A percentile compares a stretch with the other conserved stretches of the same genome.
These are phyloP conservation scores for Oxystoma pomonae DNA, from an alignment of 2,888 invertebrate species.

Conservation along the genomic window DNA sequence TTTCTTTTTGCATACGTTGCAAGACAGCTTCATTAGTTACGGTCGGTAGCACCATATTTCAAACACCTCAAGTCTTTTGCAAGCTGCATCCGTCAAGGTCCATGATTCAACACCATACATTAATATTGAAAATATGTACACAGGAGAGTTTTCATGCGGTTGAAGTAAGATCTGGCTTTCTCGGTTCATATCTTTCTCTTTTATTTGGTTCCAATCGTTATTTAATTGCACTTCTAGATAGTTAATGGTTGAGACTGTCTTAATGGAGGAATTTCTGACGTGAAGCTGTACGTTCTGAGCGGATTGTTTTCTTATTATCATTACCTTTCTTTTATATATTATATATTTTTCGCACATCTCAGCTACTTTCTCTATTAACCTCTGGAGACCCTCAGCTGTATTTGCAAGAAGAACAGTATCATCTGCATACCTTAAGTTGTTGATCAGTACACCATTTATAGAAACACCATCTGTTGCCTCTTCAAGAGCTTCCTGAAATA, in stretches of 20 bases:
- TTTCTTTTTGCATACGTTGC: too few relatives aligned
- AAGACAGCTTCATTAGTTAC: too few relatives aligned
- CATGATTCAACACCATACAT: too few relatives aligned
- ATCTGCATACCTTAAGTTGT: background rate
- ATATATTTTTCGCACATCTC: slow-evolving; percentile 11
- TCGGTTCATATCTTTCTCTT: background rate
- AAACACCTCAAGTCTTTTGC: too few relatives aligned
- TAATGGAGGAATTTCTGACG: background rate
- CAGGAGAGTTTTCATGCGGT: background rate
- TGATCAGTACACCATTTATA: background rate
- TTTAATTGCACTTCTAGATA: background rate
- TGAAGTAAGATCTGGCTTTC: background rate
- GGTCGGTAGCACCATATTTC: too few relatives aligned
- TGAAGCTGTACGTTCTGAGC: background rate
- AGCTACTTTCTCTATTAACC: background rate
- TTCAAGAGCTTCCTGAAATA: too few relatives aligned
- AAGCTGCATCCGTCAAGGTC: too few relatives aligned
- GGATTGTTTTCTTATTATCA: background rate
- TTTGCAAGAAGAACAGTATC: background rate
- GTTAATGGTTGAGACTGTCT: background rate
- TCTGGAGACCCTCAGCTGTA: background rate
- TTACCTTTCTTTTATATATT: background rate
- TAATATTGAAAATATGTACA: too few relatives aligned
- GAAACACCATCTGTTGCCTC: too few relatives aligned
- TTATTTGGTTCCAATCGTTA: background rate